Evolutionary conservation across 2,888 invertebrate species (phyloP).

Genomic region (Mesochorus sp.): DNA sequence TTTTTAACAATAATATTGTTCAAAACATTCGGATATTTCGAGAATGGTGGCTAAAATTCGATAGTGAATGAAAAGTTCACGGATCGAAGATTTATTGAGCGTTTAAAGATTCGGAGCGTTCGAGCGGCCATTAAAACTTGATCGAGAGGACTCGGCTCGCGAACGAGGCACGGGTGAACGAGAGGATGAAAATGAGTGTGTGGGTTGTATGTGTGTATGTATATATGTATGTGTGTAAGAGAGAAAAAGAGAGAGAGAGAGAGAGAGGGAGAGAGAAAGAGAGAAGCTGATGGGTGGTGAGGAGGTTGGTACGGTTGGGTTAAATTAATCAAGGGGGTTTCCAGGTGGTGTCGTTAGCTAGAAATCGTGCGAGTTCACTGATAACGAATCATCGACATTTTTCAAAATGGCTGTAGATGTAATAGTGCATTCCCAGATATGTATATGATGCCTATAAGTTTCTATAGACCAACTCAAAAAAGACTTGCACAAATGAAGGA

Average conservation of each 20-base stretch:
- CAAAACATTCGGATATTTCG: background rate
- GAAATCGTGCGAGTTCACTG: conserved; percentile 46
- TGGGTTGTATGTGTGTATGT: conserved; percentile 5
- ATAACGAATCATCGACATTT: conserved; percentile 73
- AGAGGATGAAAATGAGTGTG: background rate
- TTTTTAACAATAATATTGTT: background rate
- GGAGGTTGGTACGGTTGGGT: conserved; percentile 21
- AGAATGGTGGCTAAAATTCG: conserved; percentile 36
- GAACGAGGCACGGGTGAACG: conserved; percentile 11
- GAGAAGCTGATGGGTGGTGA: conserved; percentile 40
- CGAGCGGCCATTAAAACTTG: conserved; percentile 49
- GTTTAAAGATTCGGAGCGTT: conserved; percentile 62
- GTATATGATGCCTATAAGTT: background rate
- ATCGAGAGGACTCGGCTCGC: conserved; percentile 41
- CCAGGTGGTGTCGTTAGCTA: conserved; percentile 37
- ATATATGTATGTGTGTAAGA: background rate
- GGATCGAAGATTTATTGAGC: conserved; percentile 67
- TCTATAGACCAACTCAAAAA: conserved; percentile 15
- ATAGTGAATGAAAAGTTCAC: conserved; percentile 33
- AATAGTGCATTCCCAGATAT: background rate
- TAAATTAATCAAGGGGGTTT: conserved; percentile 61
- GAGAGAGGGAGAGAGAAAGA: background rate
- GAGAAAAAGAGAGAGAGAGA: conserved; percentile 4
- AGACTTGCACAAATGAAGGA: too few species aligned
- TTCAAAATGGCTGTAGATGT: conserved; percentile 65